Evolutionary conservation across 2,113 vertebrate genomes (phyloP).

Genomic region (Copsychus sechellarum): DNA sequence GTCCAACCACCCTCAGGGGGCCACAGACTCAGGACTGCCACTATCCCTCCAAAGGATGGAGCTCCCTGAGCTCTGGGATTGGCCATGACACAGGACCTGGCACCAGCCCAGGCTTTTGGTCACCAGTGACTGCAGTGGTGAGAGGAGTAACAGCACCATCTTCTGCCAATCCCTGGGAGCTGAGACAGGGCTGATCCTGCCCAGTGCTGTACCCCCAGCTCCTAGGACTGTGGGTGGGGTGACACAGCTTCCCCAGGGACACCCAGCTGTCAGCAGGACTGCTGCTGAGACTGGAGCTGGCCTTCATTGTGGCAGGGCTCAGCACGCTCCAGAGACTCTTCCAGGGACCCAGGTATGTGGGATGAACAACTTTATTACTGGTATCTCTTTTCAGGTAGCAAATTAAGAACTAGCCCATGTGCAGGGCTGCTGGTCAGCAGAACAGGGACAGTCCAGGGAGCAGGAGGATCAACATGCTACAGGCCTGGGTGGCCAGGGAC

Average conservation of each 20-base stretch:
- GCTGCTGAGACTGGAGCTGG: rapidly evolving
- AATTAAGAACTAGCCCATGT: background rate
- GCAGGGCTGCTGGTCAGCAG: background rate
- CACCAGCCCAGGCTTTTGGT: background rate
- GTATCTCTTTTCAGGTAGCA: background rate
- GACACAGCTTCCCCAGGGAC: rapidly evolving
- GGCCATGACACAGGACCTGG: background rate
- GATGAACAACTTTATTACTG: conserved; percentile 44
- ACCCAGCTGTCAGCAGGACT: background rate
- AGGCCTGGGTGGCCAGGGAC: background rate
- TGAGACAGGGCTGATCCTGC: background rate
- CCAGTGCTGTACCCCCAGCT: rapidly evolving
- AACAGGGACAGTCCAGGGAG: background rate
- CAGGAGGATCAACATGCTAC: conserved; percentile 10
- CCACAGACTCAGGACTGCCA: rapidly evolving
- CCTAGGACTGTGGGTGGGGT: rapidly evolving
- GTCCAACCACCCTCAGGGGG: rapidly evolving
- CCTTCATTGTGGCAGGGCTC: rapidly evolving
- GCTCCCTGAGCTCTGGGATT: rapidly evolving
- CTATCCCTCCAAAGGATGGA: background rate
- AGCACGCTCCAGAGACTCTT: background rate
- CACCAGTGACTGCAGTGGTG: rapidly evolving
- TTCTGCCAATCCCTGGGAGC: background rate
- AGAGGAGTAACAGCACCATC: conserved; percentile 43
- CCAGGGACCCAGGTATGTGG: rapidly evolving